Percentiles rank a stretch among this genome's conserved stretches.
Evolutionary conservation across 2,113 vertebrate genomes (phyloP).

Genomic region (Chaenocephalus aceratus): DNA sequence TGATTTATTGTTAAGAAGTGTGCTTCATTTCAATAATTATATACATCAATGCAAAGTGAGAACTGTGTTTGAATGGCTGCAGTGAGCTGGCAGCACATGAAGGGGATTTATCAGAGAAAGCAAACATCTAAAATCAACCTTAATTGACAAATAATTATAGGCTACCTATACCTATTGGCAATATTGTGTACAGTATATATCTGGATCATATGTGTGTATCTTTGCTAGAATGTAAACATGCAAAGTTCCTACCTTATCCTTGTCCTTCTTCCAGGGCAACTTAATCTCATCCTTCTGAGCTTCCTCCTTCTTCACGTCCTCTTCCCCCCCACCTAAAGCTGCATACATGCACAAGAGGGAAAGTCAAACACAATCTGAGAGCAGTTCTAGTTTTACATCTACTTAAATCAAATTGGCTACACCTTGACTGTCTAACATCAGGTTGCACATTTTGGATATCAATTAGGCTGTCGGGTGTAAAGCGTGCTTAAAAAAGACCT

Average conservation of each 20-base stretch:
- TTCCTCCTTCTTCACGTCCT: constrained; percentile 43
- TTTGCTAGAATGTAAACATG: background rate
- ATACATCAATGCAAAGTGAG: background rate
- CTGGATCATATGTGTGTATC: background rate
- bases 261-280: constrained; percentile 59
- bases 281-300: constrained; percentile 66
- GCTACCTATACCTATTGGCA: too few species aligned
- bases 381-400: background rate
- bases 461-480: background rate
- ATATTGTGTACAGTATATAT: background rate
- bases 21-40: background rate
- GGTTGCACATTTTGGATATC: background rate
- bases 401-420: background rate
- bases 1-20: too few species aligned
- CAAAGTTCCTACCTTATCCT: constrained; percentile 40
- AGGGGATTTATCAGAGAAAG: background rate
- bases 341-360: background rate
- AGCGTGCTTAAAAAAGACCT: background rate
- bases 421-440: background rate
- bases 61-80: background rate
- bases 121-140: background rate
- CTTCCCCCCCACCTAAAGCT: constrained; percentile 50
- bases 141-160: background rate
- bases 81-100: background rate
- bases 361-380: background rate